Evolutionary conservation across 37 sponge, comb jelly and placozoan genomes (phyloP).

Genomic region (Halichondria panicea): DNA sequence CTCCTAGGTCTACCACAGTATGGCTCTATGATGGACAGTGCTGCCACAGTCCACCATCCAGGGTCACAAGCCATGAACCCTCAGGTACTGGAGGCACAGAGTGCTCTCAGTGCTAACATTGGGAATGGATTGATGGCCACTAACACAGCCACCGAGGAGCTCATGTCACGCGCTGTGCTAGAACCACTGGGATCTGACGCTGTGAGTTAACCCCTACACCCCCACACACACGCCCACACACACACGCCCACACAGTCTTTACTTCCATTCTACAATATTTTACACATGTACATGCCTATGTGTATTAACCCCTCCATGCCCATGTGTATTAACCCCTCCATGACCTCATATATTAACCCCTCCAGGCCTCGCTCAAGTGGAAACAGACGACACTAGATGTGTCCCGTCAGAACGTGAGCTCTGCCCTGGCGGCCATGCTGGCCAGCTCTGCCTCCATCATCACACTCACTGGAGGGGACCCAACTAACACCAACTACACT

Average conservation of each 20-base stretch:
- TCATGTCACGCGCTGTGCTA: slow-evolving; percentile 21
- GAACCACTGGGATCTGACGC: slow-evolving; percentile 68
- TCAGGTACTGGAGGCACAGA: slow-evolving; percentile 70
- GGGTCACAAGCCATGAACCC: slow-evolving; percentile 36
- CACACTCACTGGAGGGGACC: slow-evolving; percentile 83
- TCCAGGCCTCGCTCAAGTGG: slow-evolving; percentile 78
- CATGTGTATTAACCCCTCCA: not conserved
- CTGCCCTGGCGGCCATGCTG: slow-evolving; percentile 91
- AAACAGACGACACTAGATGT: slow-evolving; percentile 88
- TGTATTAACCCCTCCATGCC: not conserved
- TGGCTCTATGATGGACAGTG: too few relatives aligned
- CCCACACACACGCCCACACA: not conserved
- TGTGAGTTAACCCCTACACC: slow-evolving; percentile 40
- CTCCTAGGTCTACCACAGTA: too few relatives aligned
- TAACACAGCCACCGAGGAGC: slow-evolving; percentile 17
- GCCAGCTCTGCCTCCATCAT: slow-evolving; percentile 85
- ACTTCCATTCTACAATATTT: not conserved
- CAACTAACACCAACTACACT: slow-evolving; percentile 90
- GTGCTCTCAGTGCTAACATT: slow-evolving; percentile 52
- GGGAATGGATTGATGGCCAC: slow-evolving; percentile 29
- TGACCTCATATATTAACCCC: not conserved
- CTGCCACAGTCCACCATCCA: not conserved
- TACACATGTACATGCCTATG: not conserved
- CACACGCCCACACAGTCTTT: not conserved
- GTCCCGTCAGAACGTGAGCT: slow-evolving; percentile 87